Evolutionary conservation across 2,113 vertebrate species (phyloP).

Genomic region (Pelobates fuscus): DNA sequence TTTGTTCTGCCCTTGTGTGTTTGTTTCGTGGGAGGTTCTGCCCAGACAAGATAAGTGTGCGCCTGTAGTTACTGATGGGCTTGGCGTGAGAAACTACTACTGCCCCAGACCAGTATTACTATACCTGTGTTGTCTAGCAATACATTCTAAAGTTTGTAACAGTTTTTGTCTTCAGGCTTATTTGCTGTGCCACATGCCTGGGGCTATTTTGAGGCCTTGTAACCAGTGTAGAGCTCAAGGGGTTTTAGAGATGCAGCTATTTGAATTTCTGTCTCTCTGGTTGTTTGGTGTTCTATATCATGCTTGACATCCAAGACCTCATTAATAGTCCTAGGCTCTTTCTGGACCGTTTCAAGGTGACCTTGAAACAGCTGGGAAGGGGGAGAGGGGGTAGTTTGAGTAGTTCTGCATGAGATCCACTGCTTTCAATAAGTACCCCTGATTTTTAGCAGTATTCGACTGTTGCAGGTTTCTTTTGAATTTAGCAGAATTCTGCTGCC

Average conservation of each 20-base stretch:
- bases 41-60: conserved; percentile 6
- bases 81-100: conserved; percentile 15
- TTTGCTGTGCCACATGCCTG: neutral
- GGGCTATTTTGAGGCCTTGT: neutral
- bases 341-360: too few relatives aligned
- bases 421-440: too few relatives aligned
- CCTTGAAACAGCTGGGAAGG: too few relatives aligned
- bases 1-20: conserved; percentile 13
- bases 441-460: too few relatives aligned
- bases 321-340: too few relatives aligned
- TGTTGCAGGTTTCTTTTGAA: too few relatives aligned
- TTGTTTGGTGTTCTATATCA: neutral
- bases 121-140: neutral
- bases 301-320: too few relatives aligned
- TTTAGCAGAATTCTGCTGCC: too few relatives aligned
- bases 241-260: neutral
- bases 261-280: neutral
- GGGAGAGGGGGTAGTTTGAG: too few relatives aligned
- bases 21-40: conserved; percentile 45
- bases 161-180: neutral
- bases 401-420: too few relatives aligned
- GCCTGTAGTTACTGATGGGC: conserved; percentile 17
- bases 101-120: too few relatives aligned
- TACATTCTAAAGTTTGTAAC: neutral
- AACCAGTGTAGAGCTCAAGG: neutral